A percentile compares a stretch with the other conserved stretches of the same genome.
Conservation (phyloP, 2,113 vertebrate species). For the Atherinomorus stipes region DNA sequence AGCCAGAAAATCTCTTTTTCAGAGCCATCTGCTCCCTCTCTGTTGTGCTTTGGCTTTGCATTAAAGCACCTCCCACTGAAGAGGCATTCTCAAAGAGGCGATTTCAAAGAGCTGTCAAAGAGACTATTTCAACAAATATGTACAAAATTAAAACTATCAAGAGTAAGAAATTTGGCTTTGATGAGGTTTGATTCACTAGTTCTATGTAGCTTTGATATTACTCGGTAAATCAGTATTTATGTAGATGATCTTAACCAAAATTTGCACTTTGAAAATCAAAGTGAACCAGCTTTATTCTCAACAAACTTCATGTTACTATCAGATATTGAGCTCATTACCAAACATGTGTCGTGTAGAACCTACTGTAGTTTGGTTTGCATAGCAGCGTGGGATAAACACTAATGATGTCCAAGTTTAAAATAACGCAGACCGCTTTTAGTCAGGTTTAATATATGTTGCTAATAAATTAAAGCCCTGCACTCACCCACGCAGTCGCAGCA, state of each 20-base stretch:
- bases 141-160: no score
- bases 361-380: background rate
- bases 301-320: background rate
- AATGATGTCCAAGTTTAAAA: background rate
- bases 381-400: background rate
- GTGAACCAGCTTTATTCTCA: background rate
- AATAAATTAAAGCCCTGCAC: slow-evolving; percentile 51
- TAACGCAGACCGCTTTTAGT: slow-evolving; percentile 6
- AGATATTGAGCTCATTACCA: slow-evolving; percentile 12
- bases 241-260: slow-evolving; percentile 1
- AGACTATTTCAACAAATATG: no score
- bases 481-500: slow-evolving; percentile 99
- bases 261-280: background rate
- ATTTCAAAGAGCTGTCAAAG: no score
- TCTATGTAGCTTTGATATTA: no score
- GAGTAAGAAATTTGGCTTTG: no score
- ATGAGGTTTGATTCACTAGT: no score
- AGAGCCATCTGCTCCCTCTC: background rate
- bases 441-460: slow-evolving; percentile 6
- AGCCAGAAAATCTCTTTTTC: no score
- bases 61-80: no score
- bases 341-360: background rate
- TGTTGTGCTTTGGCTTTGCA: background rate
- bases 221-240: no score
- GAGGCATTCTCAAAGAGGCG: no score